Evolutionary conservation across 2,888 invertebrate species (phyloP).

Genomic region (Hermaeophaga mercurialis): DNA sequence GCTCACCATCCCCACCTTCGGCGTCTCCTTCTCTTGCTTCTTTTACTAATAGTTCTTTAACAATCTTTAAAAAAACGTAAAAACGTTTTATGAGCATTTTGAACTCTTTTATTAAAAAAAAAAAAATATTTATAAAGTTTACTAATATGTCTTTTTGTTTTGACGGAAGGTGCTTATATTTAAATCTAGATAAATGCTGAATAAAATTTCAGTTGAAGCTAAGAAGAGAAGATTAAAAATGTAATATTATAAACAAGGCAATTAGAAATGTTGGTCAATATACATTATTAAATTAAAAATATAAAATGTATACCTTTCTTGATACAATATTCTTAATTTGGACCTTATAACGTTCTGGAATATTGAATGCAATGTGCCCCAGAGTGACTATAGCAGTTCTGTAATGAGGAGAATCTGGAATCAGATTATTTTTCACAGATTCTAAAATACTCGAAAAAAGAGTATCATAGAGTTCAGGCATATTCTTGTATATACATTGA

Average conservation of each 20-base stretch:
- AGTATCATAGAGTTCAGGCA: constrained; percentile 71
- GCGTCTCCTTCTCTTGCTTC: constrained; percentile 63
- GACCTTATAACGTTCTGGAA: constrained; percentile 87
- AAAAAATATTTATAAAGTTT: constrained; percentile 3
- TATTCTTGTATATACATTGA: constrained; percentile 87
- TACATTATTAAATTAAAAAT: too few relatives aligned
- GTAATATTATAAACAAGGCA: too few relatives aligned
- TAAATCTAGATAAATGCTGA: too few relatives aligned
- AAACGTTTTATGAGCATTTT: background rate
- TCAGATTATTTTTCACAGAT: constrained; percentile 75
- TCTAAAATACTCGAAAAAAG: constrained; percentile 86
- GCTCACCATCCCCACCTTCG: constrained; percentile 45
- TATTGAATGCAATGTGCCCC: constrained; percentile 92
- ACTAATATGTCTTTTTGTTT: background rate
- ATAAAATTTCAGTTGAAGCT: too few relatives aligned
- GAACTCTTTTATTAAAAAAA: too few relatives aligned
- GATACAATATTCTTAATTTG: constrained; percentile 95
- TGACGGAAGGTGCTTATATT: too few relatives aligned
- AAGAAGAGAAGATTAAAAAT: too few relatives aligned
- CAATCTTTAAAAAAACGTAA: constrained; percentile 77
- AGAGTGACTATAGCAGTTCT: constrained; percentile 92
- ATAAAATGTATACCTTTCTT: constrained; percentile 78
- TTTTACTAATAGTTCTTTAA: constrained; percentile 91
- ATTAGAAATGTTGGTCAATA: too few relatives aligned
- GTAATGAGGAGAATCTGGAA: constrained; percentile 78